Percentiles rank a stretch among this genome's conserved stretches.
phyloP scores from a whole-genome alignment of 2,113 vertebrate species.

The Bubo bubo region DNA sequence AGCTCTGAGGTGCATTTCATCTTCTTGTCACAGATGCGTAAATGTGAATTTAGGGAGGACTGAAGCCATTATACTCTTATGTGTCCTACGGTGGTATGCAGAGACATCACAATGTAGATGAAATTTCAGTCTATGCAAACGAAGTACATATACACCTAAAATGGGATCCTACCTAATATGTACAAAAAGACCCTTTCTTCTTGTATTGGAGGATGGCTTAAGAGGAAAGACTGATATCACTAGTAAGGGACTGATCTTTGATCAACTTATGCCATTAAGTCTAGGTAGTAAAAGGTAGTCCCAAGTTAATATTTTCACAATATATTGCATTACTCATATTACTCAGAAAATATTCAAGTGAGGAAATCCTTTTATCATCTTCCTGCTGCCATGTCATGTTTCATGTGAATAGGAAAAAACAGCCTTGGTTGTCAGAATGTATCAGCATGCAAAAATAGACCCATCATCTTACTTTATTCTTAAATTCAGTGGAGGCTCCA shows the following conservation, averaged over 20 bases:
- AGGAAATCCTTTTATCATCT: neutral
- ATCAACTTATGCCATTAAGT: neutral
- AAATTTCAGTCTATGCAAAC: neutral
- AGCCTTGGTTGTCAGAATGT: neutral
- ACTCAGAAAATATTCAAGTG: neutral
- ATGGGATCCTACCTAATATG: neutral
- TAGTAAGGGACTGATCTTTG: neutral
- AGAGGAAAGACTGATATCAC: neutral
- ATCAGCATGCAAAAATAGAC: neutral
- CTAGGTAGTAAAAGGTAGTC: neutral
- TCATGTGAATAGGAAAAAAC: neutral
- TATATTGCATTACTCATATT: neutral
- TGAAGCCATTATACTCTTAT: neutral
- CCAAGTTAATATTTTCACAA: neutral
- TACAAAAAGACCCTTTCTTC: neutral
- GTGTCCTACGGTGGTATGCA: neutral
- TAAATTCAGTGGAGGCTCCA: constrained; percentile 94
- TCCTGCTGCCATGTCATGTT: neutral
- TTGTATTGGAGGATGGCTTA: neutral
- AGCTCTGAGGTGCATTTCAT: neutral
- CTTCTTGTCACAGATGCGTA: neutral
- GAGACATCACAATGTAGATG: fast-evolving
- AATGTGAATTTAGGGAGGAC: neutral
- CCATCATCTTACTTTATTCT: constrained; percentile 84
- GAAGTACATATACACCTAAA: neutral